Evolutionary conservation across 2,797 vertebrate species (phyloP), one percentile per base, ranked within the genome.

Genomic region (Mormyrus hasselquistii): DNA sequence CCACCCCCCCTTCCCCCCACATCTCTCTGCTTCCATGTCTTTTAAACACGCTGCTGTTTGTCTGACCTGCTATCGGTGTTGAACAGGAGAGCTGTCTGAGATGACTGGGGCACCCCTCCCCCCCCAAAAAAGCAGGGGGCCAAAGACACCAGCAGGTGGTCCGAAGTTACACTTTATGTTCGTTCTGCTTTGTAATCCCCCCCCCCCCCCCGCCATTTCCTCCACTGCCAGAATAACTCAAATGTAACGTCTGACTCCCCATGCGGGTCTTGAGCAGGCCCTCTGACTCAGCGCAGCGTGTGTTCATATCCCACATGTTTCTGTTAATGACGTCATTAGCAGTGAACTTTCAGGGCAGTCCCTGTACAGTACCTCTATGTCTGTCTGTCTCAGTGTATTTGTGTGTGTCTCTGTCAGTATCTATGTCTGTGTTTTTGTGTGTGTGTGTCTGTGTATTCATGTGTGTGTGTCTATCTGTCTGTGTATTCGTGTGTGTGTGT

Each of bases 111-210:
- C 9, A 65, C 22, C 10, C 3, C 25, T 29, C 59, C 22, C 59
- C 92, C 29, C 29, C 29, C 29, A 34, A 92, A 92, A 92, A 92
- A 87, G 88, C 10, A 86, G 79, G 79, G 92, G 91, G 91, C 89
- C 86, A 79, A 79, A 89, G 89, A 90, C 88, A 91, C 89, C 79
- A 57, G 69, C 57, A 49, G 90, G 90, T 89, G 90, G 86, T 6
- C 87, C 52, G 73, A 87, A 91, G 79, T 86, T 22, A 88, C 86
- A 88, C 76, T 90, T 89, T 25, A 65, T 55, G 1, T 44, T 16
- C 14, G 34, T 10, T 44, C 6, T 79, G 76, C 55, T 73, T 88
- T 88, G 76, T 22, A 57, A 57, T 3, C 22, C 0, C 22, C n/a
- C 38, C 41, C 47, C 4, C 7, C 25, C 29, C 29, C 29, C 29